These are phyloP conservation scores for Micronycteris hirsuta DNA, from an alignment of 2,113 vertebrate species.

Conservation along the genomic window DNA sequence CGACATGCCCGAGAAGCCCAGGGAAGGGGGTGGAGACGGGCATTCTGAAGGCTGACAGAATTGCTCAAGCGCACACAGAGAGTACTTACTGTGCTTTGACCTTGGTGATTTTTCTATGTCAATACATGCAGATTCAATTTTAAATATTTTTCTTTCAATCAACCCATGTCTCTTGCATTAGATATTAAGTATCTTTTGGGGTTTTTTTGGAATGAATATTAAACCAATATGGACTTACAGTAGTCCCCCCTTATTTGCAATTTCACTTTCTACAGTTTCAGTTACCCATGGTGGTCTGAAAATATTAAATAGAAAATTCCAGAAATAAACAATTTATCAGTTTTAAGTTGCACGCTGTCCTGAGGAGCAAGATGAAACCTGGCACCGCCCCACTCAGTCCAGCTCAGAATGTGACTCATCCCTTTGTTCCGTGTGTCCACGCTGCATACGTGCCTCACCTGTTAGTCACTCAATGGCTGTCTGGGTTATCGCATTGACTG, in stretches of 20 bases:
- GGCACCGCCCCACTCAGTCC: neutral
- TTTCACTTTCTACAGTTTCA: neutral
- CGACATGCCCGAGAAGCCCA: neutral
- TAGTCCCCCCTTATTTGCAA: neutral
- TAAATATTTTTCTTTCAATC: constrained; percentile 39
- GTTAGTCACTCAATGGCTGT: neutral
- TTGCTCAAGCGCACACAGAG: neutral
- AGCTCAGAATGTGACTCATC: neutral
- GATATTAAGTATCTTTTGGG: neutral
- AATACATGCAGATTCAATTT: neutral
- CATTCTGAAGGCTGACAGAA: neutral
- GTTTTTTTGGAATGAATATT: neutral
- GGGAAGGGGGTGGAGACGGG: neutral
- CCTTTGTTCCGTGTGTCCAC: neutral
- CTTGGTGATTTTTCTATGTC: neutral
- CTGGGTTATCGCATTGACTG: neutral
- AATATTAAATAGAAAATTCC: neutral
- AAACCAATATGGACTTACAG: neutral
- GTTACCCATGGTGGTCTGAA: neutral
- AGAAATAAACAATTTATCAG: neutral
- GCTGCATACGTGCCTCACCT: neutral
- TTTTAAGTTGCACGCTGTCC: neutral
- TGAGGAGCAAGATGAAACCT: neutral
- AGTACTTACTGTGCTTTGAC: neutral
- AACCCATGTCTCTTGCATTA: neutral